Evolutionary conservation across 2,888 invertebrate genomes (phyloP), one percentile per base, ranked within the genome.

Genomic region (Tubiluchus corallicola): DNA sequence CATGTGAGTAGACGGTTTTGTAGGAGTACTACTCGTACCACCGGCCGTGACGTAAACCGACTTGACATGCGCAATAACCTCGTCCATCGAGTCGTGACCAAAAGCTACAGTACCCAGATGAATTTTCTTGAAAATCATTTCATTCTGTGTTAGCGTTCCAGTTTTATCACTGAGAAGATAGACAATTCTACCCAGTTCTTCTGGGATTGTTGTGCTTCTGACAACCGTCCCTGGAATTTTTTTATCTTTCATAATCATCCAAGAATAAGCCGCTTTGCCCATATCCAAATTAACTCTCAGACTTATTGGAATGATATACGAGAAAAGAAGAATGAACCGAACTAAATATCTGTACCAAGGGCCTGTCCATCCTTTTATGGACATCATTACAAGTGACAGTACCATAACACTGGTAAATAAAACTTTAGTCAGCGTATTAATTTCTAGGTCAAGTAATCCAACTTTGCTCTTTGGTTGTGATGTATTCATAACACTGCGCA

Each of bases 151-250:
- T 18, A 98, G 69, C 0, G 98, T 98, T 15, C 98, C 98, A 0
- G 98, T 98, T 69, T 98, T 98, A 62, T 98, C 98, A 0, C 88
- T 85, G 3, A 99, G 68, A n/a, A 99, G 70, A 65, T 94, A 98
- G 19, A 85, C 84, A 52, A 98, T 84, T 47, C 98, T 71, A 1
- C 98, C 98, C 45, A 98, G 67, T 67, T 99, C 98, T 67, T 98
- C 98, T 0, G 98, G 92, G 52, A 98, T 98, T 2, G 96, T 99
- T 2, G 94, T 96, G 44, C 90, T 90, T 4, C 98, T 73, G 48
- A 94, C 94, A 5, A 92, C 87, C 0, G 94, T 92, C 18, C 87
- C 92, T 49, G 79, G 77, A 52, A 99, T 92, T 54, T 82, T 76
- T 44, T 81, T 77, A 68, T 99, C 98, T 46, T 82, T 74, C 57